These are phyloP conservation scores for Athalia circularis DNA, from an alignment of 2,888 invertebrate genomes.

Conservation along the genomic window DNA sequence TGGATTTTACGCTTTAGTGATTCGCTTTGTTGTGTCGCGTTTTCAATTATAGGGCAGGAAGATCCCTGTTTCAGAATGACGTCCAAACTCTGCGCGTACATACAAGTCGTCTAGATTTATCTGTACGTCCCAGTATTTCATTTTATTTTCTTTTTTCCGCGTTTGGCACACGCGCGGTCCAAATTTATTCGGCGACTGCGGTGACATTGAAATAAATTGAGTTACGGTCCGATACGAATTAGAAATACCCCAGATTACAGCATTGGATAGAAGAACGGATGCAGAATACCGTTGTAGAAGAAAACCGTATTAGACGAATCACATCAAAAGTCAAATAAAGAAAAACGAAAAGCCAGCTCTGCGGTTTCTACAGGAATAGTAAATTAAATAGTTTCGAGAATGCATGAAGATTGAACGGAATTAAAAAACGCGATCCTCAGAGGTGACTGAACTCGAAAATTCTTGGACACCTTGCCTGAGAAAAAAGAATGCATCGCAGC, in stretches of 20 bases:
- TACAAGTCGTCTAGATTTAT: neutral
- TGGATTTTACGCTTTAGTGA: conserved; percentile 33
- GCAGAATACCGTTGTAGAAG: neutral
- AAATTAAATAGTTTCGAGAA: neutral
- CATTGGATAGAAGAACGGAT: neutral
- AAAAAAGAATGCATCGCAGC: neutral
- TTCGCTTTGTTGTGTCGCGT: conserved; percentile 28
- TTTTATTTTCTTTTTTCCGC: neutral
- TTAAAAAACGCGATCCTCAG: neutral
- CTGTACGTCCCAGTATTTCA: too few species aligned
- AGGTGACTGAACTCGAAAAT: neutral
- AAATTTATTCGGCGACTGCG: conserved; percentile 16
- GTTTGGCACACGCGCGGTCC: neutral
- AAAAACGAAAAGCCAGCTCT: too few species aligned
- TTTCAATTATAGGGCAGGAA: conserved; percentile 22
- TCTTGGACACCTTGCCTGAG: neutral
- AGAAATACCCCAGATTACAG: neutral
- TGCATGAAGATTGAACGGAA: neutral
- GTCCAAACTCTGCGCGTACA: neutral
- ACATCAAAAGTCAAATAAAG: too few species aligned
- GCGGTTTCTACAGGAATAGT: too few species aligned
- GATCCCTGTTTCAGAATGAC: conserved; percentile 8
- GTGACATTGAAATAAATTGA: conserved; percentile 24
- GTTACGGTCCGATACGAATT: conserved; percentile 10
- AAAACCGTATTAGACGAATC: neutral